phyloP scores from a whole-genome alignment of 1,140 invertebrate genomes.

The Nebria ingens region DNA sequence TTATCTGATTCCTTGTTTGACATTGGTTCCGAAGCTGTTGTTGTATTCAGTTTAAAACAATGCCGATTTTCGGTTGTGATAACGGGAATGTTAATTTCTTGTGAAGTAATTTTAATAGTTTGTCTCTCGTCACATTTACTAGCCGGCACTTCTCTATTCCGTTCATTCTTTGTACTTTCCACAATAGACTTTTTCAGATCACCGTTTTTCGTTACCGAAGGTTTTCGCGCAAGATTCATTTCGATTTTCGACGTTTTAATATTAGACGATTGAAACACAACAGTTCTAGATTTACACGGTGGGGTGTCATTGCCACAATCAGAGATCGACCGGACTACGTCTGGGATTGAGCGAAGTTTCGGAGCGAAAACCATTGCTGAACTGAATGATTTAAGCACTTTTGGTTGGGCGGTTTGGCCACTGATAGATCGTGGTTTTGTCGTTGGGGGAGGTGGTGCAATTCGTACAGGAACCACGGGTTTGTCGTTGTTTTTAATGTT shows the following conservation, averaged over 20 bases:
- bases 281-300: constrained; percentile 22
- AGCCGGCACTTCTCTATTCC: constrained; percentile 7
- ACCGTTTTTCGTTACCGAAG: constrained; percentile 9
- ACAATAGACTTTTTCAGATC: neutral
- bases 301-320: neutral
- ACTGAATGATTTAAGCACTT: constrained; percentile 3
- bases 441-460: constrained; percentile 39
- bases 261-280: constrained; percentile 28
- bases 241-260: constrained; percentile 19
- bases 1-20: neutral
- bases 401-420: constrained; percentile 20
- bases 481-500: constrained; percentile 39
- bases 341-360: neutral
- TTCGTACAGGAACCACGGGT: constrained; percentile 37
- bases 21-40: neutral
- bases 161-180: constrained; percentile 12
- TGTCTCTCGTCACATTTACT: neutral
- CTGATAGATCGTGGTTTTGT: constrained; percentile 38
- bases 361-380: neutral
- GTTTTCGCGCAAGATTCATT: constrained; percentile 12
- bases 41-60: neutral
- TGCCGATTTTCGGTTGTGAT: neutral
- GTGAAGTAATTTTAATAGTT: neutral
- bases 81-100: neutral
- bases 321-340: neutral